Percentiles rank a stretch among this genome's conserved stretches.
phyloP scores from a whole-genome alignment of 92 coral and sea anemone species.

The Porites divaricata region DNA sequence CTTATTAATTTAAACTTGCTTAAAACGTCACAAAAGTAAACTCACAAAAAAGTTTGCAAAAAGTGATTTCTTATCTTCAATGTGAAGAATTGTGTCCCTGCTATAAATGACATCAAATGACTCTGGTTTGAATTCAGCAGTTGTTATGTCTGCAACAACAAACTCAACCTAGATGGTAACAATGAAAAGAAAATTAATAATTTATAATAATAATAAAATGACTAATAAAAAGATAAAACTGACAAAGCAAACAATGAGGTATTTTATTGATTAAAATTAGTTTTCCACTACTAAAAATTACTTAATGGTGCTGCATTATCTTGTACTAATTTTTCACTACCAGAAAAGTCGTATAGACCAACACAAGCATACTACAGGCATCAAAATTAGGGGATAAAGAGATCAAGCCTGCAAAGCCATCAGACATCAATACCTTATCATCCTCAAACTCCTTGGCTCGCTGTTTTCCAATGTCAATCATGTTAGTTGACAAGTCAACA shows the following conservation, averaged over 20 bases:
- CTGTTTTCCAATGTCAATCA: slow-evolving; percentile 86
- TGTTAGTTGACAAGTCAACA: slow-evolving; percentile 92
- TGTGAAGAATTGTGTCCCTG: slow-evolving; percentile 94
- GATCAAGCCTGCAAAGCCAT: not conserved
- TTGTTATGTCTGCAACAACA: slow-evolving; percentile 83
- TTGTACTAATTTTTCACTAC: too few relatives aligned
- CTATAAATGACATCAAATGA: slow-evolving; percentile 95
- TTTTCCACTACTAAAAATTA: too few relatives aligned
- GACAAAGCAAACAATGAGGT: too few relatives aligned
- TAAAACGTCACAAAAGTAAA: not conserved
- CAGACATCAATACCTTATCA: slow-evolving; percentile 66
- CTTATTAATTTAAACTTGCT: not conserved
- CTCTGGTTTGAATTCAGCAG: slow-evolving; percentile 74
- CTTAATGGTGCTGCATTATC: too few relatives aligned
- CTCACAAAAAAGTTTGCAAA: slow-evolving; percentile 90
- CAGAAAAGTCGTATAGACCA: too few relatives aligned
- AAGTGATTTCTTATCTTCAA: slow-evolving; percentile 80
- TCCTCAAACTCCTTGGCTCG: slow-evolving; percentile 76
- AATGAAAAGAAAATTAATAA: not conserved
- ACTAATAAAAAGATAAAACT: too few relatives aligned
- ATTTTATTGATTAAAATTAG: too few relatives aligned
- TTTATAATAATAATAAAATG: too few relatives aligned
- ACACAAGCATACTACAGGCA: too few relatives aligned
- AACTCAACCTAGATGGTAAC: slow-evolving; percentile 71
- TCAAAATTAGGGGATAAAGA: not conserved